These are phyloP conservation scores for Atta cephalotes DNA, from an alignment of 1,140 invertebrate genomes.

Conservation along the genomic window DNA sequence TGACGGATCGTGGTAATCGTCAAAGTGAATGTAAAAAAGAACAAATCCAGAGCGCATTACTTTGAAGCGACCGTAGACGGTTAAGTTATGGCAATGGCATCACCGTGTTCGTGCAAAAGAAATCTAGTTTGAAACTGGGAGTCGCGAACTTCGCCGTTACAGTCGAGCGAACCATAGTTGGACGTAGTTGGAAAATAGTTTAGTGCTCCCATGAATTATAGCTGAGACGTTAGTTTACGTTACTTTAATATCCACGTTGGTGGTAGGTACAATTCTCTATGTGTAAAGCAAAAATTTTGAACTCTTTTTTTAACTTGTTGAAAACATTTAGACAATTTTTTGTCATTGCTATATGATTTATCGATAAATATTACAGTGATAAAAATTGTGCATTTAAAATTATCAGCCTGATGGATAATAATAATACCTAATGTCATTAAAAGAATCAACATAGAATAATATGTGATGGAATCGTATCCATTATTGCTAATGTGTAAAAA, in stretches of 20 bases:
- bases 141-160: conserved; percentile 48
- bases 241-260: conserved; percentile 30
- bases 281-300: conserved; percentile 32
- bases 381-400: neutral
- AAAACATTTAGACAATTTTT: neutral
- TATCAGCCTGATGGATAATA: neutral
- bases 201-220: conserved; percentile 57
- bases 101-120: conserved; percentile 44
- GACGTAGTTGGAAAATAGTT: conserved; percentile 63
- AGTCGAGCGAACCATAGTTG: conserved; percentile 50
- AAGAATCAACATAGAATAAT: neutral
- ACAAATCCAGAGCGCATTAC: conserved; percentile 27
- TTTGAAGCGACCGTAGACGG: conserved; percentile 21
- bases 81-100: conserved; percentile 48
- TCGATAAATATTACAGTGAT: neutral
- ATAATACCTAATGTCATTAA: neutral
- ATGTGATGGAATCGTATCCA: no score
- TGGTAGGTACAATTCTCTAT: conserved; percentile 22
- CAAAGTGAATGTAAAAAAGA: conserved; percentile 14
- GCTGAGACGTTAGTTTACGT: conserved; percentile 38
- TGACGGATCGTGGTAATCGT: neutral
- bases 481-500: neutral
- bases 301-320: neutral
- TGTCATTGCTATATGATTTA: neutral
- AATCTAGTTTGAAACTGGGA: conserved; percentile 54